A percentile compares a stretch with the other conserved stretches of the same genome.
Conservation (phyloP, 2,797 vertebrate species). For the Typhlichthys subterraneus region DNA sequence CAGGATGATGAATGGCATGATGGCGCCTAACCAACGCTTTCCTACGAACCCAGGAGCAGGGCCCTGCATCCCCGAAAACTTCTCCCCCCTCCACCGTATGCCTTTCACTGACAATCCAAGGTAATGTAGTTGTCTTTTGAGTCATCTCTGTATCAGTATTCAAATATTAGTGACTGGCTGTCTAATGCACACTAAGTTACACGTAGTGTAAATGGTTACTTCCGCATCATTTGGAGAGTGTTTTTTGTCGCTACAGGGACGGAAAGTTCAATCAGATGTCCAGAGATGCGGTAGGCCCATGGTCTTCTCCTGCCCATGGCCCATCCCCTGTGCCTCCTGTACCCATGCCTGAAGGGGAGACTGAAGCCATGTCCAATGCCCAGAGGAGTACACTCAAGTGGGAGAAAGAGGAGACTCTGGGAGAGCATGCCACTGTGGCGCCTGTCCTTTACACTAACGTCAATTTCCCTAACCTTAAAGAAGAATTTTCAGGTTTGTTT, state of each 20-base stretch:
- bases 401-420: constrained; percentile 98
- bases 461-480: constrained; percentile 95
- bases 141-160: no score
- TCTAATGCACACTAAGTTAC: no score
- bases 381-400: constrained; percentile 97
- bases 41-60: constrained; percentile 83
- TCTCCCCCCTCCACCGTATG: constrained; percentile 86
- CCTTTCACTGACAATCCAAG: constrained; percentile 88
- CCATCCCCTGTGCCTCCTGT: constrained; percentile 59
- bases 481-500: constrained; percentile 91
- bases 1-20: constrained; percentile 93
- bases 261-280: constrained; percentile 89
- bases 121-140: constrained; percentile 63
- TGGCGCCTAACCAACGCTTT: constrained; percentile 88
- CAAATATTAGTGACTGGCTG: neutral
- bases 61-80: constrained; percentile 80
- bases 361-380: constrained; percentile 94
- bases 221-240: neutral
- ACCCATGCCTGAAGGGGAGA: constrained; percentile 75
- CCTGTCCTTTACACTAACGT: constrained; percentile 98
- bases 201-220: neutral
- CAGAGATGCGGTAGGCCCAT: constrained; percentile 83
- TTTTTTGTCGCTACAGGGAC: constrained; percentile 76
- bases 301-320: constrained; percentile 76
- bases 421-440: constrained; percentile 95